Evolutionary conservation across 1,140 invertebrate genomes (phyloP).

Genomic region (Drosophila grimshawi): DNA sequence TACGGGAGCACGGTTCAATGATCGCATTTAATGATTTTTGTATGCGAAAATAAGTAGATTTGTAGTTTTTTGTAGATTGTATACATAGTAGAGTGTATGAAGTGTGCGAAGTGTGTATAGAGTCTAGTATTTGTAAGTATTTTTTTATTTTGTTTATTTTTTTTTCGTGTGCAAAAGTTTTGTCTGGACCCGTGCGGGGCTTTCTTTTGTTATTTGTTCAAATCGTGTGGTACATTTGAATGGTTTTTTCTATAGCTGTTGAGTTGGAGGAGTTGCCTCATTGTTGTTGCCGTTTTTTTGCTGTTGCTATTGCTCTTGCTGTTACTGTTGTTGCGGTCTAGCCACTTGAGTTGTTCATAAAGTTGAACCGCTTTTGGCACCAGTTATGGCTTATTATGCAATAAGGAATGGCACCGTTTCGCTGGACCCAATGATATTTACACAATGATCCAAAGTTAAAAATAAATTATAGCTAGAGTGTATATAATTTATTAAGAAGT

Average conservation of each 20-base stretch:
- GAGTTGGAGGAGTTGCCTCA: conserved; percentile 54
- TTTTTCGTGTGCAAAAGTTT: conserved; percentile 58
- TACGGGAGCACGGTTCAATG: conserved; percentile 66
- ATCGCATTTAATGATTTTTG: conserved; percentile 81
- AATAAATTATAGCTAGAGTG: conserved; percentile 9
- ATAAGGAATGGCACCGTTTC: conserved; percentile 43
- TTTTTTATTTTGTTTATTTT: conserved; percentile 3
- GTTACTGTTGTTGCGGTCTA: conserved; percentile 44
- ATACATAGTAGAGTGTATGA: conserved; percentile 24
- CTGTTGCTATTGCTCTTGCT: conserved; percentile 11
- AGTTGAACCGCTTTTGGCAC: conserved; percentile 59
- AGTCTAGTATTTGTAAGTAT: conserved; percentile 17
- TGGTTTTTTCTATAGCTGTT: conserved; percentile 51
- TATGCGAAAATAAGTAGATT: conserved; percentile 83
- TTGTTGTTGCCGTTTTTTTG: conserved; percentile 24
- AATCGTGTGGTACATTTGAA: conserved; percentile 53
- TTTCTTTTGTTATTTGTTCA: conserved; percentile 73
- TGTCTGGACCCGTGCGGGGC: conserved; percentile 69
- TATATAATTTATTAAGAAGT: not conserved
- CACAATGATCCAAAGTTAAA: conserved; percentile 12
- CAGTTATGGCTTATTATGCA: conserved; percentile 55
- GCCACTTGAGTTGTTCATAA: conserved; percentile 51
- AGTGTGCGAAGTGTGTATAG: conserved; percentile 29
- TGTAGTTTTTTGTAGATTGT: conserved; percentile 53
- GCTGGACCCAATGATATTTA: conserved; percentile 18